Conservation (phyloP, 2,113 vertebrate genomes). For the Tapirus terrestris region DNA sequence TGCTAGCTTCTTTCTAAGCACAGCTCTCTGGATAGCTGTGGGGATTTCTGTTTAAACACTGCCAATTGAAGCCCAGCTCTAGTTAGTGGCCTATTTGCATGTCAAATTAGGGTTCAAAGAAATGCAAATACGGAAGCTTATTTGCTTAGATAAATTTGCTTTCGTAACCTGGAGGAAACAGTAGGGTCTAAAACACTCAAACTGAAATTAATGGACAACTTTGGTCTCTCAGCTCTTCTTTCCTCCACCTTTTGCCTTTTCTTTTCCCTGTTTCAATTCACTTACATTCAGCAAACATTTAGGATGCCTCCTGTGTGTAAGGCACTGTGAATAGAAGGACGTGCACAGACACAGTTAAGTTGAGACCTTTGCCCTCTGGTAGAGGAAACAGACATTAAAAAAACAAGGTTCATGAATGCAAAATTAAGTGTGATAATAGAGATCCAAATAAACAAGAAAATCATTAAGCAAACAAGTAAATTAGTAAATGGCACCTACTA, state of each 20-base stretch:
- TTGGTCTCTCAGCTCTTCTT: slow-evolving; percentile 4
- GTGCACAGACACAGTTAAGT: not conserved
- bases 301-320: not conserved
- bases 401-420: not conserved
- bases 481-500: not conserved
- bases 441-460: not conserved
- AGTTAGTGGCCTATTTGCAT: slow-evolving; percentile 79
- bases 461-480: not conserved
- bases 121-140: slow-evolving; percentile 79
- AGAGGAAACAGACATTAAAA: not conserved
- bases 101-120: slow-evolving; percentile 80
- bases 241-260: not conserved
- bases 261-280: not conserved
- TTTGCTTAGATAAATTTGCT: slow-evolving; percentile 80
- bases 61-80: slow-evolving; percentile 46
- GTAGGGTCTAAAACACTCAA: slow-evolving; percentile 61
- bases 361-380: not conserved
- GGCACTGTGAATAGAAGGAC: not conserved
- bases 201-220: slow-evolving; percentile 55
- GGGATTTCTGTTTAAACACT: slow-evolving; percentile 77
- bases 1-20: not conserved
- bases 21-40: not conserved
- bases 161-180: slow-evolving; percentile 81
- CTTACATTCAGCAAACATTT: not conserved
- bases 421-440: not conserved